Evolutionary conservation across 2,113 vertebrate species (phyloP), one percentile per base, ranked within the genome.

Genomic region (Phainopepla nitens): DNA sequence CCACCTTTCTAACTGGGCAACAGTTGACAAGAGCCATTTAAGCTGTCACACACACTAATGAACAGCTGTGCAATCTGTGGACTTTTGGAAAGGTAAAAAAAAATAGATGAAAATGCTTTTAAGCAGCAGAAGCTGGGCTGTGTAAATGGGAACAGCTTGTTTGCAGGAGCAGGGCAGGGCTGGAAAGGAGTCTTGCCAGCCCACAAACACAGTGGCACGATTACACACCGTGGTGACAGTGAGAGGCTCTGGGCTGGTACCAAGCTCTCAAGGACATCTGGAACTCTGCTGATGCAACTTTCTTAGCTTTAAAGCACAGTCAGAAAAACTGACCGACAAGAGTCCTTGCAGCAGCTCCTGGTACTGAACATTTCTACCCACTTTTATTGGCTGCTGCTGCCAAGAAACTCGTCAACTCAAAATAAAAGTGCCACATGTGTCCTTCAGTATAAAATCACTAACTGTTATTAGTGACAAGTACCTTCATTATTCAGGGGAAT

Each of bases 391-490:
- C 78, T 88, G 56, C n/a, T 39, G 44, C 93, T 95, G 95, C 96
- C 96, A 98, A 94, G 56, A 45, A 95, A 61, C 31, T 41, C 89
- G 93, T 90, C 85, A 88, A 60, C 57, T 83, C 91, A 84, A 96
- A 97, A 89, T 71, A 64, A 54, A 95, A 97, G 89, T 77, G 87
- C 80, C 18, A 15, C 68, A 41, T 18, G 17, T 31, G 44, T 93
- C 96, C 86, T 96, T 97, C 93, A 84, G 68, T 56, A 84, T 71
- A 84, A 94, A 94, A 82, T 64, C 94, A 95, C 72, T 51, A 82
- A 89, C 66, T 76, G 82, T 76, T 86, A 82, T 89, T 81, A 94
- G 84, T 50, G 89, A 94, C 23, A 65, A 93, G 45, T 9, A 53
- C 58, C 42, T 83, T 90, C 79, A 72, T 95, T 83, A 82, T 78